Conservation (phyloP, 2,113 vertebrate genomes). For the Hemicordylus capensis region DNA sequence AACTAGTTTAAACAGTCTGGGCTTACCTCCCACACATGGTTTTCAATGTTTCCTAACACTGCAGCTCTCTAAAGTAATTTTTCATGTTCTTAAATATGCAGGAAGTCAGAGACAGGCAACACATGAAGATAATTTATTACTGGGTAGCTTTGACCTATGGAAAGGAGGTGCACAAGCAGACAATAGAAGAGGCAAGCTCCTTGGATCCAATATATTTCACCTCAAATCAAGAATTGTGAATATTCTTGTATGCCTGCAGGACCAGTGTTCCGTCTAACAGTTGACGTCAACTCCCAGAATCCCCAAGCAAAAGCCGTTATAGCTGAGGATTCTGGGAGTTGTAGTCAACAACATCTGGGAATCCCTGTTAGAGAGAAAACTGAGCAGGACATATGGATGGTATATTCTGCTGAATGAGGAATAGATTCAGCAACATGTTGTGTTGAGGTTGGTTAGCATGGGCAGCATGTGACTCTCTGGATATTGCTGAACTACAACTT, state of each 20-base stretch:
- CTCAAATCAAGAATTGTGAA: not conserved
- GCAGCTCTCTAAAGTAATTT: conserved; percentile 6
- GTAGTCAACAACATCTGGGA: no score
- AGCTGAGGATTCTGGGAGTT: no score
- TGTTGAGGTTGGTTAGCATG: no score
- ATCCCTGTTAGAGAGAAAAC: no score
- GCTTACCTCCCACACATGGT: not conserved
- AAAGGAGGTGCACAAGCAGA: not conserved
- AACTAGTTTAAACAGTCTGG: conserved; percentile 19
- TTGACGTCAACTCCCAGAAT: no score
- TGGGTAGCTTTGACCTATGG: not conserved
- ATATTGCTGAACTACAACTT: not conserved
- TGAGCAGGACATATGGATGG: no score
- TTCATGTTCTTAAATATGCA: not conserved
- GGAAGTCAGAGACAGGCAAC: not conserved
- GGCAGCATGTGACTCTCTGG: not conserved
- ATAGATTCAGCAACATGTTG: no score
- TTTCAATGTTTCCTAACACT: not conserved
- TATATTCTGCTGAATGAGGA: not conserved
- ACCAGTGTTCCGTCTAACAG: no score
- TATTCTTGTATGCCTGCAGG: not conserved
- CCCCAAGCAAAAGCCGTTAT: no score
- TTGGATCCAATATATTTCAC: not conserved
- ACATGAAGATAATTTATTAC: not conserved
- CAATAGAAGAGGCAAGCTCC: not conserved